These are phyloP conservation scores for Chironomus tentans DNA, from an alignment of 2,888 invertebrate species.

Conservation along the genomic window DNA sequence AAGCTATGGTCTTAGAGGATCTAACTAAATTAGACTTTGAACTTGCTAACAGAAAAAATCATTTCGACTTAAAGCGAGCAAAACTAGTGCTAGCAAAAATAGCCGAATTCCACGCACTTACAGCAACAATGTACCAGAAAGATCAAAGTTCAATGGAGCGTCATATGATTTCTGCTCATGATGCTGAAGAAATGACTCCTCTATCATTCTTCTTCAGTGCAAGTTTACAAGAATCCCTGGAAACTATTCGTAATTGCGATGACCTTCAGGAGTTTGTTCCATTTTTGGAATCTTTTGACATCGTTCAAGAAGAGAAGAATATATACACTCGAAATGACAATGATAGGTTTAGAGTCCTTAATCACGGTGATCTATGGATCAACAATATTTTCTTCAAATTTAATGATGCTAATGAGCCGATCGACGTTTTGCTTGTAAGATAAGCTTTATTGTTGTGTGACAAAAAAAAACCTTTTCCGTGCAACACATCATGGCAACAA, in stretches of 20 bases:
- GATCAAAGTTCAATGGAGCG: constrained; percentile 33
- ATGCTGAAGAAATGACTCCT: constrained; percentile 33
- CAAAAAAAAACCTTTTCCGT: too few species aligned
- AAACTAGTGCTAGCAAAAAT: constrained; percentile 43
- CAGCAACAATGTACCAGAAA: constrained; percentile 44
- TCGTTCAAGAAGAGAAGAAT: constrained; percentile 33
- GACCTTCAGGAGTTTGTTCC: constrained; percentile 32
- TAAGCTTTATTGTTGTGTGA: background rate
- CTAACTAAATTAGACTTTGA: constrained; percentile 44
- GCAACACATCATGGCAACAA: too few species aligned
- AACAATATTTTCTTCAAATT: constrained; percentile 45
- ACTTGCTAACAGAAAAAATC: constrained; percentile 43
- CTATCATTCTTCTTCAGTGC: constrained; percentile 32
- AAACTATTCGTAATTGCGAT: constrained; percentile 31
- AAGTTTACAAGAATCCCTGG: constrained; percentile 28
- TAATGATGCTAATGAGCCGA: constrained; percentile 34
- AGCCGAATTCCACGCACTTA: constrained; percentile 47
- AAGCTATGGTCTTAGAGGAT: constrained; percentile 44
- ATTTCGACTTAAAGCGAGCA: constrained; percentile 45
- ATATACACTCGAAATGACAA: constrained; percentile 32
- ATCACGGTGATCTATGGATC: constrained; percentile 45
- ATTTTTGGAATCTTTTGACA: constrained; percentile 32
- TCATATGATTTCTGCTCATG: constrained; percentile 33
- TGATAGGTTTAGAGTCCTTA: constrained; percentile 40
- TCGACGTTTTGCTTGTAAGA: constrained; percentile 39